Base-by-base conservation (phyloP, 2,113 vertebrate genomes). In the Epinephelus fuscoguttatus region DNA sequence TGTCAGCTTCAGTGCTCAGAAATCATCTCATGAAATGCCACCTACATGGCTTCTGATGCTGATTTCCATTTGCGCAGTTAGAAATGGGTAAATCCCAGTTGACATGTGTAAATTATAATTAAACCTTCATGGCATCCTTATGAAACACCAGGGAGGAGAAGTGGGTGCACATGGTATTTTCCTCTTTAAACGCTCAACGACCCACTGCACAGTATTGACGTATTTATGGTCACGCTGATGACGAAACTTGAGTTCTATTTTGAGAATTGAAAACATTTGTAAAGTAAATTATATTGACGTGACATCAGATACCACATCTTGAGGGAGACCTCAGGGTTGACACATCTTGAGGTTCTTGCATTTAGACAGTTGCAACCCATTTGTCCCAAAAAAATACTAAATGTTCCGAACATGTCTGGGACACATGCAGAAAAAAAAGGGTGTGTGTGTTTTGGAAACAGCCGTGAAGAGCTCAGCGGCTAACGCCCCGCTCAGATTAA, bases 401-500 rank as follows among this genome's bases (percentile, higher is more conserved):
- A 11, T n/a, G 63, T 70, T 80, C 55, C 78, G 40, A 66, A 53
- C 40, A 10, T n/a, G 30, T 69, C 47, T 63, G 56, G 25, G 25
- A 62, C 69, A 47, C 33, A 19, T 23, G 73, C 49, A 64, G 21
- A 68, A 50, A 19, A 21, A 33, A 13, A 33, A 17, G 21, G 64
- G 64, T 82, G 84, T 71, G 59, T 81, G 30, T 84, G 78, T 84
- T 68, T 66, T 73, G 66, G 71, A 57, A 74, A 80, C 42, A 0
- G 67, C 79, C 42, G 45, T 11, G 50, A 42, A 27, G 21, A 7
- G 25, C 25, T 79, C 14, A 1, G 60, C 21, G 56, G 73, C 52
- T 60, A 21, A 62, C 76, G 53, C 68, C 70, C 81, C 52, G 1
- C 70, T 45, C 78, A n/a, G 25, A 82, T 75, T 23, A 69, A 81